Conservation (phyloP, 2,888 invertebrate genomes). For the Acronicta alni region DNA sequence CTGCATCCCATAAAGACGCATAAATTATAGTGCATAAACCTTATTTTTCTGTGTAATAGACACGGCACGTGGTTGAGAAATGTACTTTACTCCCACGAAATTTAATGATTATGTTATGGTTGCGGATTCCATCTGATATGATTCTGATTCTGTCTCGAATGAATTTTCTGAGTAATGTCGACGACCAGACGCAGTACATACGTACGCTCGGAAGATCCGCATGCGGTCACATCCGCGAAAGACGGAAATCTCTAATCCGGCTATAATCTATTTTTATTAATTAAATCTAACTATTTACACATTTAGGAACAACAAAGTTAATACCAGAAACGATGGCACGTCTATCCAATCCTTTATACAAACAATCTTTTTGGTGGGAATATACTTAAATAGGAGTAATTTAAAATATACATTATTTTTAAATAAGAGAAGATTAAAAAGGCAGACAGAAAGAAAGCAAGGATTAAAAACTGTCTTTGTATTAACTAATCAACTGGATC, state of each 20-base stretch:
- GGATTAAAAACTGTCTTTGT: neutral
- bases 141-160: no score
- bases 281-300: slow-evolving; percentile 22
- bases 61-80: no score
- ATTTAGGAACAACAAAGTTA: slow-evolving; percentile 26
- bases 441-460: neutral
- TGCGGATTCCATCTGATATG: no score
- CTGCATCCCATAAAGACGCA: no score
- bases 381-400: slow-evolving; percentile 11
- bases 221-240: neutral
- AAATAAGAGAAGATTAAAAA: neutral
- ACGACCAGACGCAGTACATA: no score
- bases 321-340: slow-evolving; percentile 29
- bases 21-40: no score
- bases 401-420: slow-evolving; percentile 1
- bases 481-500: no score
- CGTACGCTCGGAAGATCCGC: no score
- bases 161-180: no score
- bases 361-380: slow-evolving; percentile 34
- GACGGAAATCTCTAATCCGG: neutral
- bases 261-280: neutral
- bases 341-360: slow-evolving; percentile 22
- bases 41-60: no score
- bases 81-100: no score
- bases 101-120: no score